These are phyloP conservation scores for Callopanchax toddi DNA, from an alignment of 2,113 vertebrate species.

Conservation along the genomic window DNA sequence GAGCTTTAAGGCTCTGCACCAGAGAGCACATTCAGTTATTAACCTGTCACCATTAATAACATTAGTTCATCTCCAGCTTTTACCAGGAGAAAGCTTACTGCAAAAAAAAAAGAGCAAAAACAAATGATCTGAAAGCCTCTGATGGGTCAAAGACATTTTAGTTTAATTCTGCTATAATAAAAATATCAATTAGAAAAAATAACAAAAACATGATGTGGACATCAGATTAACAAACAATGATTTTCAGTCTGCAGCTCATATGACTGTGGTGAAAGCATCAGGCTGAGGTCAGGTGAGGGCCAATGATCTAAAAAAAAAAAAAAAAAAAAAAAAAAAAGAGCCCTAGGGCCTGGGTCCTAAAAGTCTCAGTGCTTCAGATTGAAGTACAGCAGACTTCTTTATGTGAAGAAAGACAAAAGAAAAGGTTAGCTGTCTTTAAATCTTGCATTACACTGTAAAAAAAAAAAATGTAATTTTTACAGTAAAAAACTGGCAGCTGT, in stretches of 20 bases:
- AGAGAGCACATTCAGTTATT: conserved; percentile 22
- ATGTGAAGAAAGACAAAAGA: conserved; percentile 1
- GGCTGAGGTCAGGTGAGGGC: conserved; percentile 36
- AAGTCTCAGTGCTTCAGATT: neutral
- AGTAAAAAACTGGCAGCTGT: neutral
- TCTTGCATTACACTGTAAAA: too few relatives aligned
- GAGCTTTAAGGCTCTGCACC: neutral
- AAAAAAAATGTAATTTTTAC: too few relatives aligned
- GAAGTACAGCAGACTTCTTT: neutral
- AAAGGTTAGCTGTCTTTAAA: neutral
- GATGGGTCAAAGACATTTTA: too few relatives aligned
- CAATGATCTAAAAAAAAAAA: too few relatives aligned
- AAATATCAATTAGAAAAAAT: neutral
- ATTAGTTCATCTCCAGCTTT: conserved; percentile 12
- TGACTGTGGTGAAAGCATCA: conserved; percentile 47
- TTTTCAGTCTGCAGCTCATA: conserved; percentile 31
- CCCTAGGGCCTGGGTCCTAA: conserved; percentile 17
- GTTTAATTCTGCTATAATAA: neutral
- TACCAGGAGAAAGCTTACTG: neutral
- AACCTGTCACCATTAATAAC: conserved; percentile 7
- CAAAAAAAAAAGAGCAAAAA: neutral
- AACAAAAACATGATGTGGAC: neutral
- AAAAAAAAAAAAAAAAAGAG: conserved; percentile 19
- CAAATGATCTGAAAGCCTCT: neutral
- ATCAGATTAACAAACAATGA: conserved; percentile 11